Evolutionary conservation across 2,888 invertebrate genomes (phyloP), one percentile per base, ranked within the genome.

Genomic region (Alentia gelatinosa): DNA sequence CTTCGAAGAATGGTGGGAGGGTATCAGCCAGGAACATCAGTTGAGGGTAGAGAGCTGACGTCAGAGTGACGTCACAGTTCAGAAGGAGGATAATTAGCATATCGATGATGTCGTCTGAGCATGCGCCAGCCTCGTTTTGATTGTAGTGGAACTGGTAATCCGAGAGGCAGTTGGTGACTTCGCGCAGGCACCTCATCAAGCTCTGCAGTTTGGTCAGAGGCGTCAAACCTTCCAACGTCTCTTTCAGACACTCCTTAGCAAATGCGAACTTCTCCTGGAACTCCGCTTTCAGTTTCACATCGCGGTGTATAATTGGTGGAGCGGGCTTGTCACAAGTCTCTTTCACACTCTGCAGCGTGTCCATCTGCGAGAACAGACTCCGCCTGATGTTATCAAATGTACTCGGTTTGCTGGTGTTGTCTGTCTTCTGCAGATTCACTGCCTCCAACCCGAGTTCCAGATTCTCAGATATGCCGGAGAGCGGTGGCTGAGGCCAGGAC

Each of bases 1-100:
- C 94, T 23, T 93, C 92, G 90, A 95, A 93, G 90, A 94, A 95
- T 1, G 93, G 93, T 19, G 95, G 94, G 92, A 94, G 92, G 9
- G 95, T 91, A 50, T 94, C 95, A 9, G 94, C 92, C 68, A 95
- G 92, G 33, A 94, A 68, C 86, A 92, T 93, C 79, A 94, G 88
- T 74, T 94, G 94, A 5, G 94, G 92, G 89, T 94, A 95, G 30
- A 95, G 90, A 37, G 92, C 89, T 3, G 91, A 91, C 26, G 94
- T 92, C 19, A 91, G 91, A 0, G 92, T 90, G n/a, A 92, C 89
- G 23, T 93, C 93, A 35, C 94, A 90, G 68, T 93, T 92, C 47
- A 93, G 93, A 23, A 95, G 91, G 35, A 95, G 89, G 15, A 94
- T 91, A 4, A 95, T 94, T n/a, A 94, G 92, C 15, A 94, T 92